These are phyloP conservation scores for Chloroclystis v-ata DNA, from an alignment of 2,888 invertebrate species.

Conservation along the genomic window DNA sequence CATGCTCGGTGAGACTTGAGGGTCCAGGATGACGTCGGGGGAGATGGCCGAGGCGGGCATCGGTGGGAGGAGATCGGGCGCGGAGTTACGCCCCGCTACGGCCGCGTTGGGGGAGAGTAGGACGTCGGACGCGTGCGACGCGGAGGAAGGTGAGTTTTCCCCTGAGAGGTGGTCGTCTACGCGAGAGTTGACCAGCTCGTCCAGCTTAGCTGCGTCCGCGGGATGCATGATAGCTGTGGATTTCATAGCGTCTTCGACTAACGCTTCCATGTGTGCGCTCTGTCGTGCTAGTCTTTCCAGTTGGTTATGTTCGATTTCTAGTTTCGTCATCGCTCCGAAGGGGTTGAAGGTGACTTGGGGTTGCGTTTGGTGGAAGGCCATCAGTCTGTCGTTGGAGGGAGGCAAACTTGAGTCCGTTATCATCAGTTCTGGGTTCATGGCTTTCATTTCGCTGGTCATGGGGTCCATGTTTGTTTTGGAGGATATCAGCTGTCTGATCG, in stretches of 20 bases:
- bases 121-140: constrained; percentile 61
- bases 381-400: constrained; percentile 44
- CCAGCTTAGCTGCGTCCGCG: constrained; percentile 71
- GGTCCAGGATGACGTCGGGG: constrained; percentile 80
- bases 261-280: constrained; percentile 68
- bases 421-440: constrained; percentile 53
- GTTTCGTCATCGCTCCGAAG: constrained; percentile 58
- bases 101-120: constrained; percentile 54
- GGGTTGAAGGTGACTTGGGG: constrained; percentile 55
- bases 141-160: constrained; percentile 48
- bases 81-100: constrained; percentile 50
- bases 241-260: constrained; percentile 71
- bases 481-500: constrained; percentile 58
- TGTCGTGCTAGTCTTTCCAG: constrained; percentile 62
- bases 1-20: constrained; percentile 78
- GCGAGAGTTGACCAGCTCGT: constrained; percentile 76
- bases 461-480: constrained; percentile 44
- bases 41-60: constrained; percentile 58
- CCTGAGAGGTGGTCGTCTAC: constrained; percentile 64
- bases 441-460: constrained; percentile 56
- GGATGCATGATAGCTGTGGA: constrained; percentile 66
- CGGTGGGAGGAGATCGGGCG: constrained; percentile 49
- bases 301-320: constrained; percentile 57
- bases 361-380: constrained; percentile 49
- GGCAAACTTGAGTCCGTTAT: constrained; percentile 47